A percentile compares a stretch with the other conserved stretches of the same genome.
Evolutionary conservation across 2,888 invertebrate species (phyloP).

Genomic region (Coremacera marginata): DNA sequence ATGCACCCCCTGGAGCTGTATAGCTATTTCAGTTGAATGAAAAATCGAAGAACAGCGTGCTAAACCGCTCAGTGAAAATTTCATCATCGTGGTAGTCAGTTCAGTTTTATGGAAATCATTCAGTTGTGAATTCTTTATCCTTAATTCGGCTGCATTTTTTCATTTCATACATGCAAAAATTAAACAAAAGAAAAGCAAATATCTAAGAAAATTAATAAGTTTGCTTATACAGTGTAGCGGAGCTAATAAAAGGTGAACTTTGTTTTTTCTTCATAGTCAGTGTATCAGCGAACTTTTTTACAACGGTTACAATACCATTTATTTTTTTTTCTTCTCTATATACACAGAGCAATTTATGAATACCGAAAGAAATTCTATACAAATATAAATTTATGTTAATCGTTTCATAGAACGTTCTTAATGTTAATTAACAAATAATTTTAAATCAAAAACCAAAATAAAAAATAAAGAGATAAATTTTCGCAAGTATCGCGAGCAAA

Average conservation of each 20-base stretch:
- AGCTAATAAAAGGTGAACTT: neutral
- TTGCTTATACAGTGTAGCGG: neutral
- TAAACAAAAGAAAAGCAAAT: neutral
- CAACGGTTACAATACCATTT: neutral
- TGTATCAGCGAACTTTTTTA: neutral
- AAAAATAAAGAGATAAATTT: neutral
- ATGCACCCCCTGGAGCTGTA: neutral
- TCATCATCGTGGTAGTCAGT: slow-evolving; percentile 66
- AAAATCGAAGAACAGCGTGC: slow-evolving; percentile 41
- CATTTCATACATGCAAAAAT: neutral
- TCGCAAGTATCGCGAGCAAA: neutral
- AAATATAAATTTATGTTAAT: too few species aligned
- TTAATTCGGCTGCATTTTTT: slow-evolving; percentile 28
- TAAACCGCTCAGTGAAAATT: slow-evolving; percentile 64
- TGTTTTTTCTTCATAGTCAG: neutral
- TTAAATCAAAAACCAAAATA: neutral
- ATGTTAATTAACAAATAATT: neutral
- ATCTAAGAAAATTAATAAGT: neutral
- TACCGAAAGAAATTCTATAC: slow-evolving; percentile 15
- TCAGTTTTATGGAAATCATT: slow-evolving; percentile 47
- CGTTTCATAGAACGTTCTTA: too few species aligned
- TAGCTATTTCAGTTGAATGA: neutral
- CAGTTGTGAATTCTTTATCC: slow-evolving; percentile 45
- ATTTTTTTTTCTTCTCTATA: slow-evolving; percentile 14
- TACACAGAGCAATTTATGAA: slow-evolving; percentile 14